These are phyloP conservation scores for Acropternis orthonyx DNA, from an alignment of 2,797 vertebrate species.

Conservation along the genomic window DNA sequence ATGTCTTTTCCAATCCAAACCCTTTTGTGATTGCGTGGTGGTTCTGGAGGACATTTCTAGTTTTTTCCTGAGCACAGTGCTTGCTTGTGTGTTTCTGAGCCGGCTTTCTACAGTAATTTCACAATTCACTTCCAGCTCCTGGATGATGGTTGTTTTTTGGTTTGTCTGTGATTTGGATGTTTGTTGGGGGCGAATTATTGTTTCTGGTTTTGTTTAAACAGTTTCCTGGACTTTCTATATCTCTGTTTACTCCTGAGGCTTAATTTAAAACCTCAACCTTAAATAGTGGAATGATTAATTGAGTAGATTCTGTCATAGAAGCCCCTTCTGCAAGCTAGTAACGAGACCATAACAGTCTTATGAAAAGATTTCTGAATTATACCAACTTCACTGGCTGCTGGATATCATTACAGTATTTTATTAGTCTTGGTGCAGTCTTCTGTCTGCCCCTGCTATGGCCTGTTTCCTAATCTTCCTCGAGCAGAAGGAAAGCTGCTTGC, in stretches of 20 bases:
- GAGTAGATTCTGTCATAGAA: neutral
- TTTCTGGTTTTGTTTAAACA: neutral
- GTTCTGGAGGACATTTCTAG: neutral
- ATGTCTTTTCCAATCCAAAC: neutral
- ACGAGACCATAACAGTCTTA: accelerated
- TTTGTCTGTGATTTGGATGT: neutral
- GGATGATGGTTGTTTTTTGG: neutral
- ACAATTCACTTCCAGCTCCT: accelerated
- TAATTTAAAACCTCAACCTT: neutral
- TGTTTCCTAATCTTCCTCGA: neutral
- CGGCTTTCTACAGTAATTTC: neutral
- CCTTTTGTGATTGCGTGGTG: accelerated
- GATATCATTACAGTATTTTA: neutral
- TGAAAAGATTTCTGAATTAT: neutral
- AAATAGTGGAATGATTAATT: neutral
- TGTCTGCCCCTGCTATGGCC: neutral
- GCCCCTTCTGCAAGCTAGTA: neutral
- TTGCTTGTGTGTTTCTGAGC: neutral
- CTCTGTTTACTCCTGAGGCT: neutral
- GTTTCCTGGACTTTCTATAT: neutral
- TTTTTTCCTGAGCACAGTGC: accelerated
- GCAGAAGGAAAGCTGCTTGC: neutral
- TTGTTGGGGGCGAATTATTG: neutral
- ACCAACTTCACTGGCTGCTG: neutral
- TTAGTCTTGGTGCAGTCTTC: neutral